Conservation (phyloP, 2,113 vertebrate genomes). For the Hydrochoerus hydrochaeris region DNA sequence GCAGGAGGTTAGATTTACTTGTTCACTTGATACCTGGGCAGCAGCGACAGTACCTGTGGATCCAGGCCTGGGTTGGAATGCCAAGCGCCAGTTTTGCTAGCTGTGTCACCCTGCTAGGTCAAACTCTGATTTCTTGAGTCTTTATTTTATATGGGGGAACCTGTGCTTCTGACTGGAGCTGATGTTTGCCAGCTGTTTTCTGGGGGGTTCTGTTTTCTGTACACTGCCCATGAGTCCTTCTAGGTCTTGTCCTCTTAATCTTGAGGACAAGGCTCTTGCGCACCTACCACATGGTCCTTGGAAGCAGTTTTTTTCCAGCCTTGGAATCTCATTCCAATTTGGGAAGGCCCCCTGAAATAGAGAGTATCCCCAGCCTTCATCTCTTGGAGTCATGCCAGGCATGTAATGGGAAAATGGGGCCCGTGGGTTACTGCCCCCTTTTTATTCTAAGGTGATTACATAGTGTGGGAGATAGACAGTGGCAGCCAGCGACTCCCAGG, state of each 20-base stretch:
- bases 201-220: not conserved
- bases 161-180: not conserved
- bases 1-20: not conserved
- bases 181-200: not conserved
- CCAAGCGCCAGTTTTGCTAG: not conserved
- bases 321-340: not conserved
- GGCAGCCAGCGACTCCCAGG: not conserved
- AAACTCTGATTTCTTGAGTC: not conserved
- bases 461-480: not conserved
- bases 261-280: not conserved
- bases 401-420: not conserved
- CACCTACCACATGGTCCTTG: not conserved
- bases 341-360: not conserved
- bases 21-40: not conserved
- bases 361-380: not conserved
- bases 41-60: not conserved
- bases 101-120: not conserved
- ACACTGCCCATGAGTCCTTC: not conserved
- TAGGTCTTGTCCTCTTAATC: not conserved
- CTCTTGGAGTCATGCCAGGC: not conserved
- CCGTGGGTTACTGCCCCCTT: not conserved
- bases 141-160: not conserved
- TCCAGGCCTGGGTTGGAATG: not conserved
- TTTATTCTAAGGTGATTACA: not conserved
- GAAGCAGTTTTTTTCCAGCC: not conserved